Evolutionary conservation across 2,797 vertebrate genomes (phyloP).

Genomic region (Cygnus olor): DNA sequence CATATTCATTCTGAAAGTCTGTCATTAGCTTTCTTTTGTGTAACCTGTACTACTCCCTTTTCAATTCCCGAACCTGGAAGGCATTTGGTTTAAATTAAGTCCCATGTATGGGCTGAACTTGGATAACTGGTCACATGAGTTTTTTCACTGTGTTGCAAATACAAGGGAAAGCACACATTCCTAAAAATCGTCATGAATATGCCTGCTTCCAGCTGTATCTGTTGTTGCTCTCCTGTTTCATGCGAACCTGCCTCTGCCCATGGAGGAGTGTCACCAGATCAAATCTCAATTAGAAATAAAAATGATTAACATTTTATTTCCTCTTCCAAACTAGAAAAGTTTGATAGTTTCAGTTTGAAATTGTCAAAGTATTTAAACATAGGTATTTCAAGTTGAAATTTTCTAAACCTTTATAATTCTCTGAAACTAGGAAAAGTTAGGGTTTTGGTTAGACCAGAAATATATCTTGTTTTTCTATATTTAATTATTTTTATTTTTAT

Average conservation of each 20-base stretch:
- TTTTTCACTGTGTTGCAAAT: background rate
- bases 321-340: background rate
- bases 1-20: background rate
- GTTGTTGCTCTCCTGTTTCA: background rate
- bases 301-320: background rate
- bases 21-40: background rate
- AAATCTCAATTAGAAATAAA: background rate
- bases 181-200: background rate
- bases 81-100: background rate
- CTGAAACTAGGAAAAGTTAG: background rate
- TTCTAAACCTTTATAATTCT: background rate
- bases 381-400: background rate
- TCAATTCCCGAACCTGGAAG: background rate
- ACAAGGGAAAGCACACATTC: background rate
- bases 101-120: background rate
- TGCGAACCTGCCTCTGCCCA: background rate
- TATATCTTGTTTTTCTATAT: background rate
- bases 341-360: background rate
- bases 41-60: background rate
- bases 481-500: rapidly evolving
- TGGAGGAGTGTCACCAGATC: background rate
- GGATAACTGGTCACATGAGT: background rate
- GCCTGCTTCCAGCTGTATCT: background rate
- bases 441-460: background rate
- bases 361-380: background rate